phyloP scores from a whole-genome alignment of 1,140 invertebrate species.

The Lepidotrigona ventralis region DNA sequence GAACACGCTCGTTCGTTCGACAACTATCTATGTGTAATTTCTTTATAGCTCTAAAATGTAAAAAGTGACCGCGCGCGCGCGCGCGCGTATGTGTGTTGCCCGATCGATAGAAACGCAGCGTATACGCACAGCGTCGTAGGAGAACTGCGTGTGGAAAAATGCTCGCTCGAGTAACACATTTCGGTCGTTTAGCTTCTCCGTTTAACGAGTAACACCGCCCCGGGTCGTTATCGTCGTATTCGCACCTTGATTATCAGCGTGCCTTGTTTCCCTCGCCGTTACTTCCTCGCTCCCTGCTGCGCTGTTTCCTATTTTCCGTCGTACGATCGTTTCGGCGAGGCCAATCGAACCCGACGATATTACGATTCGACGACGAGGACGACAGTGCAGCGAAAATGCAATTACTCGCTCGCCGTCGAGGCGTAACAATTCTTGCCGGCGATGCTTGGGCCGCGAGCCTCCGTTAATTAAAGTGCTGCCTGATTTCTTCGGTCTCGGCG shows the following conservation, averaged over 20 bases:
- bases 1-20: constrained; percentile 68
- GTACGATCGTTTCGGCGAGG: neutral
- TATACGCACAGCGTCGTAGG: neutral
- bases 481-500: constrained; percentile 26
- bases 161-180: neutral
- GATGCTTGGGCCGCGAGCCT: constrained; percentile 17
- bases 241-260: neutral
- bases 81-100: neutral
- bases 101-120: constrained; percentile 39
- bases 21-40: constrained; percentile 62
- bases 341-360: constrained; percentile 27
- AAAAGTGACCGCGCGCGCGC: constrained; percentile 52
- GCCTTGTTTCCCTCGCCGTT: neutral
- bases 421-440: constrained; percentile 19
- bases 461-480: constrained; percentile 54
- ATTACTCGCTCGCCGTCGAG: constrained; percentile 24
- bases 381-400: constrained; percentile 27
- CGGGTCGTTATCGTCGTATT: neutral
- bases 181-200: neutral
- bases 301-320: neutral
- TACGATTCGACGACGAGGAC: constrained; percentile 4
- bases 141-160: neutral
- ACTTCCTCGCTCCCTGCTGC: no score
- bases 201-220: neutral
- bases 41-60: constrained; percentile 55